Evolutionary conservation across 2,113 vertebrate genomes (phyloP).

Genomic region (Semnornis frantzii): DNA sequence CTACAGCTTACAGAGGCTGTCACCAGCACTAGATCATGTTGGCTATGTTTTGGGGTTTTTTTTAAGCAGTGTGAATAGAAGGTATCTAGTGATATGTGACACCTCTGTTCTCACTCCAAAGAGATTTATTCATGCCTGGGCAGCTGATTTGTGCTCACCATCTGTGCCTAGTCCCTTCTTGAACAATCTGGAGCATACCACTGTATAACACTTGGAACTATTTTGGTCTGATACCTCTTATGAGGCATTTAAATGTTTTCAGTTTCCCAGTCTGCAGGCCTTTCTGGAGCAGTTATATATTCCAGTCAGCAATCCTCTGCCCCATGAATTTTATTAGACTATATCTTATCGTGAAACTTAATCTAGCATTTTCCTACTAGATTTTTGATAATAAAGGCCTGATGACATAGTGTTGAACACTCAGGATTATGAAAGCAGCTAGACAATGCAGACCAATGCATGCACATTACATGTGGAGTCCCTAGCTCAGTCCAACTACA

Average conservation of each 20-base stretch:
- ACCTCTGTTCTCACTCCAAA: background rate
- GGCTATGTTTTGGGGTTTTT: background rate
- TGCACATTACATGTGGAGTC: background rate
- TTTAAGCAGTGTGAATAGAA: background rate
- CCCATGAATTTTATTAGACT: background rate
- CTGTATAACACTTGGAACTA: background rate
- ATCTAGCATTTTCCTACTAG: background rate
- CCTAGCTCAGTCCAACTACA: background rate
- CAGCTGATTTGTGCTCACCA: background rate
- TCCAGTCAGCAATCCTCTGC: rapidly evolving
- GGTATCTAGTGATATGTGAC: background rate
- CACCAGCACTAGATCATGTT: background rate
- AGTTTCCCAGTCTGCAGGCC: background rate
- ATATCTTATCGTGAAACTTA: background rate
- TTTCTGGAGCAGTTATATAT: background rate
- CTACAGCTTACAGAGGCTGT: background rate
- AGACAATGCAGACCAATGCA: background rate
- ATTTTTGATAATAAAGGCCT: background rate
- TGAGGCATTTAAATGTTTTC: background rate
- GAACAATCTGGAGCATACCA: background rate
- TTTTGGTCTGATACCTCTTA: background rate
- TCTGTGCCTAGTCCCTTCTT: background rate
- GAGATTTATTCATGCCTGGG: background rate
- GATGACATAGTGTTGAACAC: background rate
- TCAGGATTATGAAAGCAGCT: rapidly evolving